A percentile compares a stretch with the other conserved stretches of the same genome.
phyloP scores from a whole-genome alignment of 2,888 invertebrate genomes.

The Drosophila kuntzei region DNA sequence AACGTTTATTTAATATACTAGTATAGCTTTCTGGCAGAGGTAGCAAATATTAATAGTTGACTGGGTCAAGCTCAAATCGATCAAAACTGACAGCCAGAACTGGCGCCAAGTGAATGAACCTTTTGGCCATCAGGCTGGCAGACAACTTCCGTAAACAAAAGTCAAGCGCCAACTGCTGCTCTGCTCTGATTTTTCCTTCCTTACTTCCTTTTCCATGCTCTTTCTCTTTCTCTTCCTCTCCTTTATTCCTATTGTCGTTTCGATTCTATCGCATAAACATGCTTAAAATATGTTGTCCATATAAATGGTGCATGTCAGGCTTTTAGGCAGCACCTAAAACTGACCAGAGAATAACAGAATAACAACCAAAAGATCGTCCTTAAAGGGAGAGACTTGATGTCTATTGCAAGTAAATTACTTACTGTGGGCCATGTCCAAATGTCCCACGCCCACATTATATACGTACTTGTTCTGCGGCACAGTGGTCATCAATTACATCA shows the following conservation, averaged over 20 bases:
- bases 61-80: conserved; percentile 62
- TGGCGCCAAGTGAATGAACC: conserved; percentile 60
- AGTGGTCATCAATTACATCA: conserved; percentile 68
- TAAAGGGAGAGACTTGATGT: neutral
- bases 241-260: conserved; percentile 12
- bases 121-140: conserved; percentile 43
- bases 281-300: conserved; percentile 68
- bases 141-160: conserved; percentile 63
- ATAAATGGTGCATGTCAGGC: conserved; percentile 57
- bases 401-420: conserved; percentile 43
- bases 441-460: conserved; percentile 38
- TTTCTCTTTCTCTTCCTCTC: neutral
- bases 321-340: conserved; percentile 57
- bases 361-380: conserved; percentile 11
- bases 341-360: conserved; percentile 30
- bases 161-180: conserved; percentile 20
- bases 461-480: conserved; percentile 32
- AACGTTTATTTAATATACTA: conserved; percentile 20
- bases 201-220: neutral
- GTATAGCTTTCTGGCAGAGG: neutral
- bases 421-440: conserved; percentile 36
- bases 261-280: conserved; percentile 50
- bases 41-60: conserved; percentile 13
- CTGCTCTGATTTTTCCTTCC: neutral
- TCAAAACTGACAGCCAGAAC: conserved; percentile 44